Base-by-base conservation (phyloP, 2,888 invertebrate species). In the Cataglyphis altisquamis region DNA sequence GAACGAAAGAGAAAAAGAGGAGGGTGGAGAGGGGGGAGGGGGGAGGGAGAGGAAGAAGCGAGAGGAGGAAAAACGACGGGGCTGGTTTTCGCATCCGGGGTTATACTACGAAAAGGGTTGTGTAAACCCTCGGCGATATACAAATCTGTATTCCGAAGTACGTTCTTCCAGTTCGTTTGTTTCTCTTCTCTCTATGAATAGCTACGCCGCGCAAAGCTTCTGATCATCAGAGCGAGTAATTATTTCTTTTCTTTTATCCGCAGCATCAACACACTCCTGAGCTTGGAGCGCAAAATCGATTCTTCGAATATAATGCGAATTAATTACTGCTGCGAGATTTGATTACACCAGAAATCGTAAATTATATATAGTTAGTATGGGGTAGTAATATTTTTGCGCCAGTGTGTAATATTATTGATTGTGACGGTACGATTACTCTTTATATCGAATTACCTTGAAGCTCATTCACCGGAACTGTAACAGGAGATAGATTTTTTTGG, bases 381-480 rank as follows among this genome's bases (percentile, higher is more conserved):
- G 62, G 25, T 25, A 25, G 25, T 25, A 25, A 25, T 25, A 6
- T 36, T 36, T 32, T 39, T 15, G 32, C 5, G 67, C 39, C n/a
- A 15, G 32, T 68, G 45, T 66, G n/a, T 41, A 55, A n/a, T 67
- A 45, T 45, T 41, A 57, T 60, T 45, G 9, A 41, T 39, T 45
- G 15, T 57, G 60, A 41, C 5, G 1, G 15, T 57, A 60, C 12
- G 25, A 78, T 70, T 70, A 18, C 32, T 70, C 21, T 67, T 70
- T 36, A 32, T 60, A 70, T 80, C 60, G 60, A 45, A 62, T 80
- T 87, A 72, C 84, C 84, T 83, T 55, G 60, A 41, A 86, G 66
- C 67, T 81, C 82, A 67, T 74, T 62, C 83, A 82, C 75, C 86
- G 89, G 88, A 89, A 86, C 85, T 72, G 87, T 86, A 88, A 89